These are phyloP conservation scores for Parazoanthus atlanticus DNA, from an alignment of 92 coral and sea anemone species.

Conservation along the genomic window DNA sequence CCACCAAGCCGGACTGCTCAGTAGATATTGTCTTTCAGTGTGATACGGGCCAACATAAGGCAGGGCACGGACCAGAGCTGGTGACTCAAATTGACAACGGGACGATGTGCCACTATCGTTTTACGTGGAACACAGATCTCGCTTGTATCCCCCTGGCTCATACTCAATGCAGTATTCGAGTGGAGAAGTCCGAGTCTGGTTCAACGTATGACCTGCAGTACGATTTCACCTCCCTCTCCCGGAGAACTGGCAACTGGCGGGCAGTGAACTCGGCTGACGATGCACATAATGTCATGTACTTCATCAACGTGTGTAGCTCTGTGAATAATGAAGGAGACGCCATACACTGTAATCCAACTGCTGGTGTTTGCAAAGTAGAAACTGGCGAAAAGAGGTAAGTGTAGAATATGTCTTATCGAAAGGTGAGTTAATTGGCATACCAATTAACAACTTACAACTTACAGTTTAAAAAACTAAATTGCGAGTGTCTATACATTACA, in stretches of 20 bases:
- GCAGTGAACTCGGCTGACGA: slow-evolving; percentile 47
- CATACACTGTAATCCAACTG: slow-evolving; percentile 56
- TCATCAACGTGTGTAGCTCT: slow-evolving; percentile 87
- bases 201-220: slow-evolving; percentile 54
- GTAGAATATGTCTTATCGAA: background rate
- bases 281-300: slow-evolving; percentile 46
- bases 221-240: slow-evolving; percentile 75
- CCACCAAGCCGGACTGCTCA: slow-evolving; percentile 1
- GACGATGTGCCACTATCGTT: slow-evolving; percentile 39
- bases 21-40: slow-evolving; percentile 56
- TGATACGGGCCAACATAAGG: slow-evolving; percentile 33
- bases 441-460: no score
- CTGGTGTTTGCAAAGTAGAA: slow-evolving; percentile 85
- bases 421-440: background rate
- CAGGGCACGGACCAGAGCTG: slow-evolving; percentile 31
- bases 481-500: no score
- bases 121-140: slow-evolving; percentile 69
- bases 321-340: slow-evolving; percentile 57
- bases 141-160: slow-evolving; percentile 83
- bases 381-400: slow-evolving; percentile 47
- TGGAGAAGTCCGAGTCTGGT: slow-evolving; percentile 7
- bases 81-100: slow-evolving; percentile 38
- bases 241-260: slow-evolving; percentile 72
- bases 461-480: no score
- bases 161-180: slow-evolving; percentile 81